phyloP scores from a whole-genome alignment of 2,797 vertebrate genomes.

The Chaunax sp. region DNA sequence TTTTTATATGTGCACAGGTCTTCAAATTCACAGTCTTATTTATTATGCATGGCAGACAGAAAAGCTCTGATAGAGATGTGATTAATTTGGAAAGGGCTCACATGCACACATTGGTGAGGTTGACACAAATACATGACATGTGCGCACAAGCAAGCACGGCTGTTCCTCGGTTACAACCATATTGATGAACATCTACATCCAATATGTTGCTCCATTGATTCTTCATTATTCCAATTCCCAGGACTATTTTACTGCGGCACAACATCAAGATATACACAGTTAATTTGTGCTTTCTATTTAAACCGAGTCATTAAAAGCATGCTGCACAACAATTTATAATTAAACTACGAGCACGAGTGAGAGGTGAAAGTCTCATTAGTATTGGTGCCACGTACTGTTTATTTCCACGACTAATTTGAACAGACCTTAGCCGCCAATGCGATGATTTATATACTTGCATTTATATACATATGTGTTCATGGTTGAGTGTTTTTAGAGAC shows the following conservation, averaged over 20 bases:
- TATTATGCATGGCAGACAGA: too few relatives aligned
- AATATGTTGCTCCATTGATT: constrained; percentile 86
- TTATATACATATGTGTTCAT: constrained; percentile 25
- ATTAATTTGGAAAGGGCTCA: constrained; percentile 33
- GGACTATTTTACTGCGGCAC: constrained; percentile 59
- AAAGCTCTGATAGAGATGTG: constrained; percentile 20
- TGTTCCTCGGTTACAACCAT: constrained; percentile 47
- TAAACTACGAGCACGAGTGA: constrained; percentile 72
- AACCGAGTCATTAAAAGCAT: constrained; percentile 80
- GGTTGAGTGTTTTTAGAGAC: constrained; percentile 35
- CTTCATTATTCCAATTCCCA: constrained; percentile 81
- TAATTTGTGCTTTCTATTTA: constrained; percentile 81
- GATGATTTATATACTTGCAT: constrained; percentile 48
- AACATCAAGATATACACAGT: constrained; percentile 69
- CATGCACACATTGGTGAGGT: background rate
- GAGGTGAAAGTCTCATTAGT: constrained; percentile 76
- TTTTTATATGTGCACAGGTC: too few relatives aligned
- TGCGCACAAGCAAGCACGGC: constrained; percentile 49
- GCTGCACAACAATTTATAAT: constrained; percentile 79
- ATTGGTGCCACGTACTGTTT: constrained; percentile 64
- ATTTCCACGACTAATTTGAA: constrained; percentile 74
- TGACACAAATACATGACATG: constrained; percentile 13
- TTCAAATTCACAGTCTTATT: too few relatives aligned
- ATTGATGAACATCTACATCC: constrained; percentile 80
- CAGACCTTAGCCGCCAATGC: constrained; percentile 39